A percentile compares a stretch with the other conserved stretches of the same genome.
phyloP scores from a whole-genome alignment of 2,797 vertebrate species.

The Staurois parvus region DNA sequence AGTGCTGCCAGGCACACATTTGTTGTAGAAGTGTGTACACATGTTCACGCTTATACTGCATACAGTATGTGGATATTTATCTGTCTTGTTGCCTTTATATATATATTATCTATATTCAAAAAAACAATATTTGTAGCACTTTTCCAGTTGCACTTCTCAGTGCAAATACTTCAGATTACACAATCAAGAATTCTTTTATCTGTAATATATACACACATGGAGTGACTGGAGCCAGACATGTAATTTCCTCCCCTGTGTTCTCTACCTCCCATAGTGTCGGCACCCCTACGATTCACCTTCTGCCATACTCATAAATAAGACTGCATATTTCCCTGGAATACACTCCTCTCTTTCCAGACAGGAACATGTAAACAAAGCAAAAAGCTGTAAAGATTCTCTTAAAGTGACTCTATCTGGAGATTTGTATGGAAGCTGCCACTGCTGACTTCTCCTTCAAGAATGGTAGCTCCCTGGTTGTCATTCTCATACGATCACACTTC shows the following conservation, averaged over 20 bases:
- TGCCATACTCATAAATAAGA: neutral
- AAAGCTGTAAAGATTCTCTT: no score
- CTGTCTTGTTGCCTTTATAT: neutral
- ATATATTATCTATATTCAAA: neutral
- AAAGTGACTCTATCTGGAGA: no score
- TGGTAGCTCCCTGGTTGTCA: no score
- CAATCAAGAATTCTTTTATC: slow-evolving; percentile 5
- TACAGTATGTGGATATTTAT: neutral
- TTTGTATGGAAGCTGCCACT: no score
- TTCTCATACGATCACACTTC: no score
- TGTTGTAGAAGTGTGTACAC: no score
- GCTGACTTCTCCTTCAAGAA: no score
- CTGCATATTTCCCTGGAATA: neutral
- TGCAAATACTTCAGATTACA: neutral
- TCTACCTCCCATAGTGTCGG: slow-evolving; percentile 3
- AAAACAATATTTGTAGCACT: neutral
- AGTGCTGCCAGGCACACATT: no score
- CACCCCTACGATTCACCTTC: neutral
- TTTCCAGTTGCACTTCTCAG: neutral
- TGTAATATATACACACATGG: neutral
- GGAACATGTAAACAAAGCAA: no score
- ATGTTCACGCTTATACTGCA: no score
- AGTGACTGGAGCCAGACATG: neutral
- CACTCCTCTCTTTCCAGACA: neutral
- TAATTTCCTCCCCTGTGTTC: slow-evolving; percentile 4